phyloP scores from a whole-genome alignment of 2,888 invertebrate genomes.

The Opisthograptis luteolata region DNA sequence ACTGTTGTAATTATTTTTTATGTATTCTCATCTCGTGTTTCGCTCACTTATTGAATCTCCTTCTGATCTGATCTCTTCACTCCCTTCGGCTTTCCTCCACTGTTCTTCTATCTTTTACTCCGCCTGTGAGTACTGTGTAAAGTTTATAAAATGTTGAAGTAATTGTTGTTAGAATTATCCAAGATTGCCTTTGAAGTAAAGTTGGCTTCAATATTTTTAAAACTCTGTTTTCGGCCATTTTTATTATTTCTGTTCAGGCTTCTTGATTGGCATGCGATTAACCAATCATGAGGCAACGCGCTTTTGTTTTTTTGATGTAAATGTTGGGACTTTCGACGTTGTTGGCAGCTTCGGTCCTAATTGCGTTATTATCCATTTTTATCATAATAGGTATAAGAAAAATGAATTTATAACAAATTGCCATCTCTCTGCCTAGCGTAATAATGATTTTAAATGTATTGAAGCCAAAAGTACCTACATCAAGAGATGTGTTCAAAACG shows the following conservation, averaged over 20 bases:
- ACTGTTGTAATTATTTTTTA: background rate
- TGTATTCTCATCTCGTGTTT: conserved; percentile 9
- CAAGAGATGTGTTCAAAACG: conserved; percentile 71
- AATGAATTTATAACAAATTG: too few relatives aligned
- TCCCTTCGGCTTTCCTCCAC: conserved; percentile 31
- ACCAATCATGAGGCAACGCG: too few relatives aligned
- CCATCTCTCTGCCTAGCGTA: background rate
- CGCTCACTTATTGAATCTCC: conserved; percentile 23
- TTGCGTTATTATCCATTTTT: too few relatives aligned
- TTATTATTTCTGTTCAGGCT: too few relatives aligned
- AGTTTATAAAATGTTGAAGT: conserved; percentile 33
- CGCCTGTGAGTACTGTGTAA: conserved; percentile 19
- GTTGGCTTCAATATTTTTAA: conserved; percentile 18
- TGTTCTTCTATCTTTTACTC: conserved; percentile 20
- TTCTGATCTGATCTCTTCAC: conserved; percentile 21
- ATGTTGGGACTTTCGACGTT: too few relatives aligned
- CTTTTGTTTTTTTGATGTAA: too few relatives aligned
- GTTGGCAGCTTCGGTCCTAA: too few relatives aligned
- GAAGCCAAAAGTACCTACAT: conserved; percentile 23
- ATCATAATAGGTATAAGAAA: too few relatives aligned
- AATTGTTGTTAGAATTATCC: conserved; percentile 32
- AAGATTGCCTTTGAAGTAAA: conserved; percentile 21
- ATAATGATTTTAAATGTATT: conserved; percentile 3
- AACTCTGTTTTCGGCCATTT: too few relatives aligned
- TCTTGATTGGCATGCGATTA: too few relatives aligned